Evolutionary conservation across 2,888 invertebrate genomes (phyloP), one percentile per base, ranked within the genome.

Genomic region (Cataglyphis rosenhaueri): DNA sequence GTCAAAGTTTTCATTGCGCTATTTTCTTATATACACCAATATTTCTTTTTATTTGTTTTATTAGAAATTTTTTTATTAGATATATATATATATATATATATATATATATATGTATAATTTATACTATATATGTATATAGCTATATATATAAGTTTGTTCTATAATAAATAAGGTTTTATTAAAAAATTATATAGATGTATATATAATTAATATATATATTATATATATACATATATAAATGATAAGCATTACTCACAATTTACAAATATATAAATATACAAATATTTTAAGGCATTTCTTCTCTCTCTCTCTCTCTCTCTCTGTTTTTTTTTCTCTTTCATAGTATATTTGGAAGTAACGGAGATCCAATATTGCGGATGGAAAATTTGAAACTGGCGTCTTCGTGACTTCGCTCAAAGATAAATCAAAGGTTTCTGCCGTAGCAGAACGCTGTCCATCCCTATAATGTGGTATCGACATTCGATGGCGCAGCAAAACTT

Each of bases 401-500:
- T 76, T 65, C 52, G 52, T 75, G 75, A 75, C 75, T 75, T 75
- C 18, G 12, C 38, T 75, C 65, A 76, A 65, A 75, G 65, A 48
- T 65, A 75, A 76, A 76, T 76, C 75, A 76, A 76, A 76, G 65
- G 65, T 76, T 65, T 65, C 65, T 76, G 12, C 65, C 75, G 65
- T 52, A 52, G 65, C 52, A 29, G 52, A 65, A 38, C 25, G 75
- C 65, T 76, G 75, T 76, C 75, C 75, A 52, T 65, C 52, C 65
- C 35, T 55, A 38, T 76, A 76, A 76, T 76, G 38, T 38, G 38
- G 65, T 76, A 76, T 76, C 75, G 75, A 65, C 75, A 65, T 76
- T 76, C 75, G 75, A 76, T 76, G 75, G 75, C 75, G 75, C 38
- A 25, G 75, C 65, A 52, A 76, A 76, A 76, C 75, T 76, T 76